Percentiles rank a stretch among this genome's conserved stretches.
These are phyloP conservation scores for Epinephelus malabaricus DNA, from an alignment of 2,797 vertebrate species.

Conservation along the genomic window DNA sequence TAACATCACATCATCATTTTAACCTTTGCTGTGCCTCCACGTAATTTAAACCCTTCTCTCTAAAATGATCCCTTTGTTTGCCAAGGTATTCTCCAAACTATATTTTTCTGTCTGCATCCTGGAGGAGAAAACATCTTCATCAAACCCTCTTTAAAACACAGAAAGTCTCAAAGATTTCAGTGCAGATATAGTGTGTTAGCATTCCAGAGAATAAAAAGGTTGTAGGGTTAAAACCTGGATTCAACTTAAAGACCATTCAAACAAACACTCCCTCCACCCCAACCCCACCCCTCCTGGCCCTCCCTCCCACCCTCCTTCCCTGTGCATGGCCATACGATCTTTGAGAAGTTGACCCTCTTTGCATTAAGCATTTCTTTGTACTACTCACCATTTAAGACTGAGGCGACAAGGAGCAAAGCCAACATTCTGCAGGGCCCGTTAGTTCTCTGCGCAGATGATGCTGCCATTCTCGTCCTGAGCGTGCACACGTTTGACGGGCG, in stretches of 20 bases:
- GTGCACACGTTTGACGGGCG: constrained; percentile 52
- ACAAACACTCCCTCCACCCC: constrained; percentile 63
- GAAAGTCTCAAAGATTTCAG: constrained; percentile 4
- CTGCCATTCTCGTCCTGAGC: constrained; percentile 74
- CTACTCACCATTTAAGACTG: constrained; percentile 69
- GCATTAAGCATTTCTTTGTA: not conserved
- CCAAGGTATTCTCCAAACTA: constrained; percentile 11
- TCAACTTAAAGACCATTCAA: constrained; percentile 68
- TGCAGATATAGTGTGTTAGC: not conserved
- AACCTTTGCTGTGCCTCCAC: not conserved
- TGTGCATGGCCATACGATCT: constrained; percentile 23
- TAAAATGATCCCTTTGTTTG: constrained; percentile 71
- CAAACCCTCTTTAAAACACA: not conserved
- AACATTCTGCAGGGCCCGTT: constrained; percentile 36
- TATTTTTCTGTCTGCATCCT: constrained; percentile 13
- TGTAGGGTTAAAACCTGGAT: constrained; percentile 79
- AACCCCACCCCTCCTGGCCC: constrained; percentile 49
- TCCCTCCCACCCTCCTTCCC: constrained; percentile 15
- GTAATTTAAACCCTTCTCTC: constrained; percentile 1
- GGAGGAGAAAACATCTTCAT: not conserved
- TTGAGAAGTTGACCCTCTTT: constrained; percentile 30
- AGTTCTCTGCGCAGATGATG: constrained; percentile 62
- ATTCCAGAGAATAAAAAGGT: constrained; percentile 60
- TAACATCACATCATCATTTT: not conserved
- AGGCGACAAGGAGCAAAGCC: constrained; percentile 56